Base-by-base conservation (phyloP, 2,888 invertebrate genomes). In the Choristoneura rosaceana region DNA sequence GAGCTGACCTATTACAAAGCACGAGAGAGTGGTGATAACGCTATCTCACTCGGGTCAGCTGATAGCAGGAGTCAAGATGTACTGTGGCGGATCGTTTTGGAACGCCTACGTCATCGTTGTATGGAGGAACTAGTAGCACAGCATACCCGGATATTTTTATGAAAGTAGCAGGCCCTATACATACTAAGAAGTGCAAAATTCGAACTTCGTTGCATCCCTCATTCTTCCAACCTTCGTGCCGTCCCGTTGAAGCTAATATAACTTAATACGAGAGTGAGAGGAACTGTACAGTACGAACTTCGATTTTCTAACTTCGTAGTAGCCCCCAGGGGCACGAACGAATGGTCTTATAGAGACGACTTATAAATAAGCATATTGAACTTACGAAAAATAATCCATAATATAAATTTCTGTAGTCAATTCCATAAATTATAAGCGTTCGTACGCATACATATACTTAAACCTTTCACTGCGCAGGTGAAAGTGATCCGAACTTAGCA, bases 41-140 rank as follows among this genome's bases (percentile, higher is more conserved):
- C 50, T 85, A 85, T 87, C 88, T 77, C 78, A 34, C 82, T 82
- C 81, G 85, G 90, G 89, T 89, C 89, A 86, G 70, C 14, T 76
- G 87, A 87, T 88, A 89, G 55, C 75, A 66, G 64, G 79, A 81
- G 88, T 85, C 85, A 88, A 89, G 84, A 85, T 77, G 79, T 76
- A 80, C 78, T 15, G 65, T 25, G 67, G 55, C 62, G 15, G 41
- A 63, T 63, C 47, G 63, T 58, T 70, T 63, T 58, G n/a, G 69
- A 38, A 45, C 58, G 38, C 55, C 69, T 47, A 59, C 62, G 45
- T 60, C 60, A 69, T 34, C 55, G 12, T 34, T 17, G 59, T 43
- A 52, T 60, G 38, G 34, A 70, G 55, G 34, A 34, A 47, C 14
- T 55, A 10, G 7, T 45, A 41, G 45, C 55, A 25, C 25, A 25